phyloP scores from a whole-genome alignment of 2,113 vertebrate genomes.

The Cynopterus brachyotis region DNA sequence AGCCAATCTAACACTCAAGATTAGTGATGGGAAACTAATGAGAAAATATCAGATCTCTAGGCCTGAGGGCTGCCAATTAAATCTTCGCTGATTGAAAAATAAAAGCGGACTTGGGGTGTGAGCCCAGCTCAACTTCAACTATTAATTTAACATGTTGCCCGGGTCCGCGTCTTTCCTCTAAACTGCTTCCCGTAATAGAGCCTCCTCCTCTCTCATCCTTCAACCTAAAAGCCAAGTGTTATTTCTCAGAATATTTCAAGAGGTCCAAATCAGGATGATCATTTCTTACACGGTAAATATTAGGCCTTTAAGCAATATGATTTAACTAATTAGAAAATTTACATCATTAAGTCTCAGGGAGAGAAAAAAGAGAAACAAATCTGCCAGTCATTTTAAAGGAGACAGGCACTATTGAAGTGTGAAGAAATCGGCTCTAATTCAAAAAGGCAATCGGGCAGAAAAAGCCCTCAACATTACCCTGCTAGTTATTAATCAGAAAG shows the following conservation, averaged over 20 bases:
- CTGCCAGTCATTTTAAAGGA: conserved; percentile 96
- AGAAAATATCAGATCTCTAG: conserved; percentile 91
- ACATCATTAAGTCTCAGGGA: conserved; percentile 92
- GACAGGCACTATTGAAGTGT: conserved; percentile 94
- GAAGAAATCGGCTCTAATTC: conserved; percentile 94
- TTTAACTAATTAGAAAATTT: conserved; percentile 95
- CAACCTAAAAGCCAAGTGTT: conserved; percentile 70
- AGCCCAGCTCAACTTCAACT: conserved; percentile 90
- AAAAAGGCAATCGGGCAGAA: conserved; percentile 93
- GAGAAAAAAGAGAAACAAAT: conserved; percentile 85
- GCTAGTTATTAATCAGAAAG: conserved; percentile 92
- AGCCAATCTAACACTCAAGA: conserved; percentile 89
- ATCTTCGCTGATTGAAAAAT: conserved; percentile 95
- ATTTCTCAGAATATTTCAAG: conserved; percentile 85
- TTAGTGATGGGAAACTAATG: conserved; percentile 93
- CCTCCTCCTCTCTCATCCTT: conserved; percentile 18
- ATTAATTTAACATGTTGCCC: conserved; percentile 86
- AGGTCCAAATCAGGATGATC: conserved; percentile 80
- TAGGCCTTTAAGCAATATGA: conserved; percentile 91
- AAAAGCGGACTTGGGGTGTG: conserved; percentile 86
- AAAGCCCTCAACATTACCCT: conserved; percentile 91
- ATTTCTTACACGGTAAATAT: conserved; percentile 85
- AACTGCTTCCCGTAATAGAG: background rate
- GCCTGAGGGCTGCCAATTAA: conserved; percentile 95
- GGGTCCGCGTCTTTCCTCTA: conserved; percentile 30